Base-by-base conservation (phyloP, 2,113 vertebrate genomes). In the Mixornis gularis region DNA sequence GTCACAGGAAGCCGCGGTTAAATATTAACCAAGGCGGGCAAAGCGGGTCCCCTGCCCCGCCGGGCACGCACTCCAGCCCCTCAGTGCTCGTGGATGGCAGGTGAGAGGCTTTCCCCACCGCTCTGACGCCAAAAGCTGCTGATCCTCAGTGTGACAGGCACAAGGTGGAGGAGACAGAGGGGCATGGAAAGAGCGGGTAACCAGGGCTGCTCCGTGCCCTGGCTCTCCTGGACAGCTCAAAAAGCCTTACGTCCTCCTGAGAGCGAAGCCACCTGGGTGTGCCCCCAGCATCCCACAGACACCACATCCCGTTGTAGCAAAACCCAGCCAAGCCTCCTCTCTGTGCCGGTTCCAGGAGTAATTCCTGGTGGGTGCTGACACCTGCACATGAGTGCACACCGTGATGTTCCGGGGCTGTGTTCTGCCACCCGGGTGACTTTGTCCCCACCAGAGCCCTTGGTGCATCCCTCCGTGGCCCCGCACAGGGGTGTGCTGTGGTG, bases 1-100 rank as follows among this genome's bases (percentile, higher is more conserved):
- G 93, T 94, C 96, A 95, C 83, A 56, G 95, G 95, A 95, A 97
- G 91, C 89, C n/a, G 65, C 8, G 69, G 92, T 96, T 96, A 92
- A 95, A 95, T 76, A 95, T 93, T 90, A 93, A 96, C 85, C 83
- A 22, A 72, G 71, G 78, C 4, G 13, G 79, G 93, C 5, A 2
- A 32, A 78, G 41, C 8, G 6, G 69, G 59, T 91, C 66, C 46
- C 66, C 26, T 46, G 79, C 38, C 49, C 72, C 7, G 24, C 27
- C 7, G 4, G 77, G 44, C 38, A 18, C 15, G 0, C 4, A 0
- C 36, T 14, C 24, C 3, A 10, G 40, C 49, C 32, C 85, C n/a
- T 29, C 20, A 17, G 40, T 46, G 60, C 53, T n/a, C 53, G 1
- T 0, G 60, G 53, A 10, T 14, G 46, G 46, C 40, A 38, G 53